Evolutionary conservation across 2,113 vertebrate species (phyloP), one percentile per base, ranked within the genome.

Genomic region (Notarius lentiginosus): DNA sequence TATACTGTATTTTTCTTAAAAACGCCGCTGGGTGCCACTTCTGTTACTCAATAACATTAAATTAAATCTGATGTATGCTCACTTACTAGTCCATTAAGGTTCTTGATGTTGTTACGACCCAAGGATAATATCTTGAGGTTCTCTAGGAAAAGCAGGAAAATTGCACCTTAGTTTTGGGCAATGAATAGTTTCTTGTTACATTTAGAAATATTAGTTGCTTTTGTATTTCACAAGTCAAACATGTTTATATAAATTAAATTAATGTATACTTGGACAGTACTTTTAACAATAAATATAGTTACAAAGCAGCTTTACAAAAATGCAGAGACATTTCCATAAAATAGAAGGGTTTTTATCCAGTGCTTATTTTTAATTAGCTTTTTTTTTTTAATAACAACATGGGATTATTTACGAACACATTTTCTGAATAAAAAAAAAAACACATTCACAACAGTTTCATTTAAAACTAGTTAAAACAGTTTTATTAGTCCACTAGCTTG

Each of bases 51-150:
- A 20, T 60, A 34, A 17, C 17, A 55, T 34, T 58, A 58, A 70
- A 30, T 70, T 20, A 65, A 49, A 2, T 66, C 2, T 9, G 41
- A 51, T 17, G 14, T 41, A 41, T 41, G 22, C 60, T 85, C 20
- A 93, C 96, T 92, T 94, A 99, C 98, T 96, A 99, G 92, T 90
- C 98, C 98, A 91, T 94, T 96, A 65, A 99, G 94, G 80, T 96
- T 96, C 94, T 99, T 99, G 91, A 99, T 99, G 87, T 98, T 97
- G 92, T 99, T 99, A 91, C 98, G 96, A 91, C 98, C 97, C 92
- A 99, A 92, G 86, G 98, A 99, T 82, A 99, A 93, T 91, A 99
- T 99, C 92, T 93, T 96, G 90, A 99, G 92, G 89, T 98, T 97
- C 94, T 99, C 98, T 99, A 93, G 82, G 34, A 92, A 15, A 89